Percentiles rank a stretch among this genome's conserved stretches.
Conservation (phyloP, 2,888 invertebrate genomes). For the Ormyrus nitidulus region DNA sequence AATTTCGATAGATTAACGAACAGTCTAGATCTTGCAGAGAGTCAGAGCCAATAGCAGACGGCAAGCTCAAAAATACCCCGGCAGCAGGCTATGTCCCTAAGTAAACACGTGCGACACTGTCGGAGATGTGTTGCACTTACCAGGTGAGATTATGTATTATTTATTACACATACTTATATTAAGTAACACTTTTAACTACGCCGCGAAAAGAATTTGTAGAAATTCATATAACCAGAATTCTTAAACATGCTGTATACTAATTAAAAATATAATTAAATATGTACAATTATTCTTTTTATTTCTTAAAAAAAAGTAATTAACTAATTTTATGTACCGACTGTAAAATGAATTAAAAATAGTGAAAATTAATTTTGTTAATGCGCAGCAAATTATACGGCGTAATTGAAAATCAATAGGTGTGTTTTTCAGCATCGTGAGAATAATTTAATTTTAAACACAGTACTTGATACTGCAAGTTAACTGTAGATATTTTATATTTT, state of each 20-base stretch:
- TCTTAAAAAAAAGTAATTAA: no score
- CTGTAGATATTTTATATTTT: not conserved
- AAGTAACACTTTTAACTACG: no score
- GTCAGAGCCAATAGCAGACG: constrained; percentile 3
- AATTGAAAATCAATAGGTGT: constrained; percentile 17
- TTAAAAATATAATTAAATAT: no score
- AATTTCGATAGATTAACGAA: constrained; percentile 30
- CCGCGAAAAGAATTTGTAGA: no score
- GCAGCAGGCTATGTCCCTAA: constrained; percentile 68
- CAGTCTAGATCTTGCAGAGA: constrained; percentile 19
- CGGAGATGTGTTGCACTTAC: constrained; percentile 68
- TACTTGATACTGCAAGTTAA: not conserved
- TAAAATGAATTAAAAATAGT: no score
- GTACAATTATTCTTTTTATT: no score
- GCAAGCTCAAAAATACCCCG: constrained; percentile 28
- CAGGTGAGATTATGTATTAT: constrained; percentile 59
- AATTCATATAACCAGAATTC: no score
- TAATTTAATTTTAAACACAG: constrained; percentile 8
- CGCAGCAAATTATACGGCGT: not conserved
- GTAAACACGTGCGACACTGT: constrained; percentile 70
- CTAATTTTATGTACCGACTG: no score
- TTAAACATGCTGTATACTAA: no score
- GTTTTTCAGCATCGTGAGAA: not conserved
- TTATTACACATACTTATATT: no score
- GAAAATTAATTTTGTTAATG: no score